phyloP scores from a whole-genome alignment of 2,113 vertebrate species.

The Condylura cristata region DNA sequence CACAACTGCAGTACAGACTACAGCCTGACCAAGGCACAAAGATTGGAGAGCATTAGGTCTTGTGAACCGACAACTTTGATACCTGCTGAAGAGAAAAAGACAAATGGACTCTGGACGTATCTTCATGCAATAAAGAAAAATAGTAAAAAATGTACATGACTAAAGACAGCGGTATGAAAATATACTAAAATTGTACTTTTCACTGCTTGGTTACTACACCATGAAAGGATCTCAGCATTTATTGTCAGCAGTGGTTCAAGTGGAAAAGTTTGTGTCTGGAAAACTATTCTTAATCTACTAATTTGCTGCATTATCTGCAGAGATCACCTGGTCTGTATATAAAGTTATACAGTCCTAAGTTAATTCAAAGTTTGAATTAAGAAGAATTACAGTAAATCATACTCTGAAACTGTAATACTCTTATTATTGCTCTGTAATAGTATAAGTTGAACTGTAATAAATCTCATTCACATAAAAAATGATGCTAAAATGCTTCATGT shows the following conservation, averaged over 20 bases:
- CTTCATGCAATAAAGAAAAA: neutral
- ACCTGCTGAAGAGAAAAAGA: neutral
- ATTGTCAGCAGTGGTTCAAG: neutral
- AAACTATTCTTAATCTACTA: neutral
- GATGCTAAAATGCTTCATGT: slow-evolving; percentile 39
- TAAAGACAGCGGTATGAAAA: neutral
- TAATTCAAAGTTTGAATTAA: neutral
- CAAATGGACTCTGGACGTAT: neutral
- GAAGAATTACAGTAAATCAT: neutral
- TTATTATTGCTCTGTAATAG: neutral
- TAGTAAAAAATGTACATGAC: neutral
- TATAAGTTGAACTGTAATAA: neutral
- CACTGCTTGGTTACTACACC: neutral
- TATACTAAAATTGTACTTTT: neutral
- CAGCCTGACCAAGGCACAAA: neutral
- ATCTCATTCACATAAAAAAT: slow-evolving; percentile 39
- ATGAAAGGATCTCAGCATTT: neutral
- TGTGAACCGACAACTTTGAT: neutral
- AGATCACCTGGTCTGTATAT: neutral
- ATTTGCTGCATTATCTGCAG: neutral
- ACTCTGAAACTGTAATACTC: neutral
- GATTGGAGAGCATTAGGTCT: neutral
- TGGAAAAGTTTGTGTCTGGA: neutral
- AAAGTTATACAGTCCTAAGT: neutral
- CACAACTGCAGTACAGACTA: neutral